These are phyloP conservation scores for Melieria crassipennis DNA, from an alignment of 2,888 invertebrate species.

Conservation along the genomic window DNA sequence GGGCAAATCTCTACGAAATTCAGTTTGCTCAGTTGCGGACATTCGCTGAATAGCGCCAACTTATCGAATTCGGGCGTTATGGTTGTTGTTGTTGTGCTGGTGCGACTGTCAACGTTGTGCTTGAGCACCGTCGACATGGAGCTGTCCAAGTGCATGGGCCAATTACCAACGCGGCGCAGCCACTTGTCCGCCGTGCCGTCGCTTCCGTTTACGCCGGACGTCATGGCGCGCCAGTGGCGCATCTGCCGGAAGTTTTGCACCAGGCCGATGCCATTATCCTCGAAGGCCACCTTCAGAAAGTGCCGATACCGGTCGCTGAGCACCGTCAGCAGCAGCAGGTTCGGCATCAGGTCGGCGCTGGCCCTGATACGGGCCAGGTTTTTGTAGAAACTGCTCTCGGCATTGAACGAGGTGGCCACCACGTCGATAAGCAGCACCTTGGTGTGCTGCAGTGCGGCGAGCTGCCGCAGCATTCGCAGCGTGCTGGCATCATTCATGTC, in stretches of 20 bases:
- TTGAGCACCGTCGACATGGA: constrained; percentile 41
- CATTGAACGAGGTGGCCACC: constrained; percentile 63
- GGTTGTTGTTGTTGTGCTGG: constrained; percentile 7
- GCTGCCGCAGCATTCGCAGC: constrained; percentile 49
- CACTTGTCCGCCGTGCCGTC: constrained; percentile 2
- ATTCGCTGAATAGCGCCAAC: constrained; percentile 33
- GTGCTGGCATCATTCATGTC: constrained; percentile 60
- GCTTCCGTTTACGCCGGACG: constrained; percentile 7
- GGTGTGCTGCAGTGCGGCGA: constrained; percentile 51
- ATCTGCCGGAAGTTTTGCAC: constrained; percentile 58
- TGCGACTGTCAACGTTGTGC: constrained; percentile 30
- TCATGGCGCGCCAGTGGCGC: constrained; percentile 43
- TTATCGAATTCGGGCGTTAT: constrained; percentile 22
- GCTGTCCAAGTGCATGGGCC: constrained; percentile 52
- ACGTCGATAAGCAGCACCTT: constrained; percentile 65
- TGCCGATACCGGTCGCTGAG: constrained; percentile 65
- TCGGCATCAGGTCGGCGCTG: constrained; percentile 53
- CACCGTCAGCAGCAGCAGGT: constrained; percentile 64
- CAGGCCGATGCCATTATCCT: constrained; percentile 56
- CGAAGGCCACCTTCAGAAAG: constrained; percentile 60
- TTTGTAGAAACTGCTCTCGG: constrained; percentile 62
- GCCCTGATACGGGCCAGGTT: constrained; percentile 56
- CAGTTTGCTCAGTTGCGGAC: constrained; percentile 29
- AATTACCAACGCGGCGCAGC: constrained; percentile 35
- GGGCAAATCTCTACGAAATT: constrained; percentile 40